Base-by-base conservation (phyloP, 2,797 vertebrate species). In the Melanitta fusca region DNA sequence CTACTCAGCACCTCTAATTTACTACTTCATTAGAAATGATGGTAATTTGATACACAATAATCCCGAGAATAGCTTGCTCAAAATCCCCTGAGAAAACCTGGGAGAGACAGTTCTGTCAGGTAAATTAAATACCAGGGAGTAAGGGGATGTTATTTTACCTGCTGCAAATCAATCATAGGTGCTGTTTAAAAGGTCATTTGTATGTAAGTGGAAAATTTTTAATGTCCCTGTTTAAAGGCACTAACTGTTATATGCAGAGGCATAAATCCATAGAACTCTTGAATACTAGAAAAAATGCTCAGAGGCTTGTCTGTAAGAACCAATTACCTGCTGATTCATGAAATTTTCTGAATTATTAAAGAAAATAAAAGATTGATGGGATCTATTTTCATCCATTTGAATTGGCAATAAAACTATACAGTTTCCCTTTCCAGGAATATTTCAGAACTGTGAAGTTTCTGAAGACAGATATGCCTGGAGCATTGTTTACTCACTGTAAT, bases 131-230 rank as follows among this genome's bases (percentile, higher is more conserved):
- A 72, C n/a, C 51, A 73, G 87, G 88, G 68, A 83, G 22, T 64
- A 91, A 53, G 20, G 34, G 66, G 69, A 88, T 94, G 80, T 94
- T 95, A 78, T 92, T 80, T 91, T 71, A 64, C 78, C 88, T 71
- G 32, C 68, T 88, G 69, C 69, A 93, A 84, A 69, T 85, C 79
- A 64, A 72, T 88, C 64, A 78, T 15, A 79, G 85, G 54, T 92
- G 20, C 92, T 83, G 57, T 78, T 94, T 90, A 95, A 96, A 94
- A 91, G 87, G 89, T 87, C 85, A 89, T 94, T 96, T 96, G 41
- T 90, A 88, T 86, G 79, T 89, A 91, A 95, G 85, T 85, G 81
- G 54, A 69, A 81, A 84, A 20, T 80, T 89, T 88, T 83, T 88
- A 82, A 85, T 41, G 80, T 39, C 61, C 49, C 49, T 62, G 16